Evolutionary conservation across 2,888 invertebrate species (phyloP).

Genomic region (Spilarctia lutea): DNA sequence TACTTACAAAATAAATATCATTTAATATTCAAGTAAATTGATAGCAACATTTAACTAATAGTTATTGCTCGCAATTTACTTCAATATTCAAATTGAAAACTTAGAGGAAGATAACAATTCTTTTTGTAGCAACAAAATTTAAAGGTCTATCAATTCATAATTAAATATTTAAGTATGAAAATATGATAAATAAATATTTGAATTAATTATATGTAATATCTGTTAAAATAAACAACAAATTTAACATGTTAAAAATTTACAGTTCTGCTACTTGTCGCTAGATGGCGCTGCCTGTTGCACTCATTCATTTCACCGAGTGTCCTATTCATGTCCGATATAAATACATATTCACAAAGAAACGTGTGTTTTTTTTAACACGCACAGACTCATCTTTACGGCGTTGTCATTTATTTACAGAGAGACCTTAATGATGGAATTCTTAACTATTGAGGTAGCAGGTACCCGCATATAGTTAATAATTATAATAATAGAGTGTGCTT

Average conservation of each 20-base stretch:
- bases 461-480: background rate
- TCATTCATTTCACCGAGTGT: constrained; percentile 15
- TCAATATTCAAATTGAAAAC: background rate
- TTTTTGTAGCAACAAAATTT: background rate
- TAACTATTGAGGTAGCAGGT: background rate
- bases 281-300: constrained; percentile 44
- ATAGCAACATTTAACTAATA: too few species aligned
- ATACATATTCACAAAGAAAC: constrained; percentile 13
- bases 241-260: background rate
- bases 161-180: too few species aligned
- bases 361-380: constrained; percentile 13
- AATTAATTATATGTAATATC: too few species aligned
- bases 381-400: background rate
- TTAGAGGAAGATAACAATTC: background rate
- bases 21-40: too few species aligned
- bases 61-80: too few species aligned
- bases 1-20: too few species aligned
- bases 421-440: background rate
- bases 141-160: background rate
- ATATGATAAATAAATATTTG: too few species aligned
- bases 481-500: background rate
- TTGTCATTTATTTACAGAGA: constrained; percentile 16
- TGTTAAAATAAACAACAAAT: too few species aligned
- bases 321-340: constrained; percentile 30
- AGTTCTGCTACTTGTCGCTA: constrained; percentile 39